Percentiles rank a stretch among this genome's conserved stretches.
Evolutionary conservation across 2,888 invertebrate genomes (phyloP).

Genomic region (Caradrina kadenii): DNA sequence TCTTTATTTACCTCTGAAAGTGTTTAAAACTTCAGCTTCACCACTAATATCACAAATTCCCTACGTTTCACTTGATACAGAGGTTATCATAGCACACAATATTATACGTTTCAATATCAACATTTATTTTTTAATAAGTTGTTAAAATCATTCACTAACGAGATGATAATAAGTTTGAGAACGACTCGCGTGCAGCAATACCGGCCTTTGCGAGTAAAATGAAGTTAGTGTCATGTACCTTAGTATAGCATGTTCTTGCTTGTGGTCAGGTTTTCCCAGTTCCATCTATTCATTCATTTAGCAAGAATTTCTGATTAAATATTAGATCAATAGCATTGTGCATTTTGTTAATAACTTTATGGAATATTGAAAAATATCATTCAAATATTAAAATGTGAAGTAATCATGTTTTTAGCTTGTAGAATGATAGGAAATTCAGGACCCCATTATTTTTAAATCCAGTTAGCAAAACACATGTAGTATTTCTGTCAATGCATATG

Average conservation of each 20-base stretch:
- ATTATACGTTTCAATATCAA: constrained; percentile 2
- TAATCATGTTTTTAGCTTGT: neutral
- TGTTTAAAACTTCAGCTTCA: neutral
- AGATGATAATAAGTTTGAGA: constrained; percentile 13
- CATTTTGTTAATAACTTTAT: constrained; percentile 10
- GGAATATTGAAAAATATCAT: neutral
- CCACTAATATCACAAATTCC: constrained; percentile 14
- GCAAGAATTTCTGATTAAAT: neutral
- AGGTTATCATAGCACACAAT: constrained; percentile 46
- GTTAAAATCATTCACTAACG: constrained; percentile 12
- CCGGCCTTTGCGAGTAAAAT: constrained; percentile 38
- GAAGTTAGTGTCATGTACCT: constrained; percentile 49
- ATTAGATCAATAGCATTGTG: neutral
- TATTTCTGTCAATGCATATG: too few species aligned
- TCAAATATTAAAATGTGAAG: neutral
- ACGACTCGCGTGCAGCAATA: constrained; percentile 46
- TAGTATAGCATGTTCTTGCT: constrained; percentile 10
- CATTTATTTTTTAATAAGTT: neutral
- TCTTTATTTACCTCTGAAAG: constrained; percentile 18
- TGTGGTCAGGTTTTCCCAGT: constrained; percentile 51
- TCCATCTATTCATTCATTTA: constrained; percentile 28
- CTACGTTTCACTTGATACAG: constrained; percentile 34
- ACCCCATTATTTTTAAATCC: too few species aligned
- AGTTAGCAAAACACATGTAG: too few species aligned
- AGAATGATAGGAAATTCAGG: too few species aligned